Conservation (phyloP, 2,113 vertebrate species). For the Paradoxurus hermaphroditus region DNA sequence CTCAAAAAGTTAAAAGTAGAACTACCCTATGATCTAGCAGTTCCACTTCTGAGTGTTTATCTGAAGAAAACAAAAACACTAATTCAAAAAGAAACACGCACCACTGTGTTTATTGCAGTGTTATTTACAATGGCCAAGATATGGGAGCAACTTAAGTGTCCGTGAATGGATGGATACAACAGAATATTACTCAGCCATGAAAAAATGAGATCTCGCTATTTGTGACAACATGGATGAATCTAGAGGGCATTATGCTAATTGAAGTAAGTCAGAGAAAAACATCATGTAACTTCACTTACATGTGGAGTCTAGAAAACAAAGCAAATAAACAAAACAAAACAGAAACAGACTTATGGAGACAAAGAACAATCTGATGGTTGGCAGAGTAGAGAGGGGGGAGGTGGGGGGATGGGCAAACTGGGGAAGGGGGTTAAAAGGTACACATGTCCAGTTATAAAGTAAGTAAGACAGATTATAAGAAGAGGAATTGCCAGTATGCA, state of each 20-base stretch:
- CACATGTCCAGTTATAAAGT: background rate
- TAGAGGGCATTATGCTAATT: background rate
- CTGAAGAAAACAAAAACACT: background rate
- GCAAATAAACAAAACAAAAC: background rate
- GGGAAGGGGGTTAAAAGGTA: background rate
- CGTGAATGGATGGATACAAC: background rate
- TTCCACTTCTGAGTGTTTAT: background rate
- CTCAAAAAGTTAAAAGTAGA: background rate
- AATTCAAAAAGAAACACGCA: background rate
- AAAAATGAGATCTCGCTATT: background rate
- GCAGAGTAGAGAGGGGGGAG: background rate
- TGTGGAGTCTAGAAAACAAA: background rate
- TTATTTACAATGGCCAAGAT: background rate
- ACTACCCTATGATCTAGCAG: background rate
- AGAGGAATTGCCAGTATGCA: no score
- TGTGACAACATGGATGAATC: background rate
- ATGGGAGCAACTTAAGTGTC: background rate
- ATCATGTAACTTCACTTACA: background rate
- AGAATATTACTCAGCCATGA: background rate
- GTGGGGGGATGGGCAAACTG: background rate
- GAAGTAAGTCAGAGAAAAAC: background rate
- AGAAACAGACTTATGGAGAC: background rate
- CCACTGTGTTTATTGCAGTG: background rate
- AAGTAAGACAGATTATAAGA: background rate
- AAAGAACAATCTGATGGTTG: background rate